Evolutionary conservation across 2,113 vertebrate genomes (phyloP).

Genomic region (Rafetus swinhoei): DNA sequence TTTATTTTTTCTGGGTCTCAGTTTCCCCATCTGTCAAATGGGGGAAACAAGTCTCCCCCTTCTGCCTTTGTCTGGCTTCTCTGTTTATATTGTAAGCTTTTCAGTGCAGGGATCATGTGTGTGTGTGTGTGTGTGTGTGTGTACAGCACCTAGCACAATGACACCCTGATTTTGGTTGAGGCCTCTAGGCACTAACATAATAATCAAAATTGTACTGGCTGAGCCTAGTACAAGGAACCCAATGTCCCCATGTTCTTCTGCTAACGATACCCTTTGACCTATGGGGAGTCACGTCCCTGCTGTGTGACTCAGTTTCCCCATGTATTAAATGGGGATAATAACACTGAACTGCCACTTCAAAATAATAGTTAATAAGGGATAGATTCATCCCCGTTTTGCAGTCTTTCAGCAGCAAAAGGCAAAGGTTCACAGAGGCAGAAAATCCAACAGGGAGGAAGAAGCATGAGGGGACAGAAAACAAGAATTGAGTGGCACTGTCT

Average conservation of each 20-base stretch:
- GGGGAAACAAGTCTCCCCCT: neutral
- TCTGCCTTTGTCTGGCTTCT: no score
- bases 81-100: neutral
- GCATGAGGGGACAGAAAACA: neutral
- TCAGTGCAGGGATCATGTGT: fast-evolving
- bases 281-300: fast-evolving
- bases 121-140: fast-evolving
- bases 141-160: fast-evolving
- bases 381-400: neutral
- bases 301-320: fast-evolving
- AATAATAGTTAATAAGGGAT: neutral
- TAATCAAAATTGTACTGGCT: fast-evolving
- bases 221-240: neutral
- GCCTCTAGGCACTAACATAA: neutral
- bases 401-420: neutral
- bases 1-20: fast-evolving
- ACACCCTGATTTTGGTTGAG: fast-evolving
- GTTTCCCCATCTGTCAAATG: neutral
- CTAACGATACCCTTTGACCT: fast-evolving
- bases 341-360: neutral
- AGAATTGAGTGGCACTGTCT: neutral
- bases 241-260: neutral
- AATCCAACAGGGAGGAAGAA: neutral
- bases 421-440: neutral
- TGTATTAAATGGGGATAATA: fast-evolving